These are phyloP conservation scores for Acromyrmex heyeri DNA, from an alignment of 1,140 invertebrate species.

Conservation along the genomic window DNA sequence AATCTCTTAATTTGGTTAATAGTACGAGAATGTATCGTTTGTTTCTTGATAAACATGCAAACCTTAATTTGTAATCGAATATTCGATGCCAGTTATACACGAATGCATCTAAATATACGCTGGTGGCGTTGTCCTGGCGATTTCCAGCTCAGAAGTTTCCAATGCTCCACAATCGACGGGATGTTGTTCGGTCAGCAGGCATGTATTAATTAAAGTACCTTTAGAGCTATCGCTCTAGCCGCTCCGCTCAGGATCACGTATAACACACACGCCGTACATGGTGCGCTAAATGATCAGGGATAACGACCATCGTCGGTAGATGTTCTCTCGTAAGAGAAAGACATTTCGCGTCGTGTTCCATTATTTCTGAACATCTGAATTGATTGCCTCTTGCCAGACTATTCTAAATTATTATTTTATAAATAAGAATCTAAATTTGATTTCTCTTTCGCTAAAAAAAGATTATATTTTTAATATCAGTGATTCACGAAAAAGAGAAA, in stretches of 20 bases:
- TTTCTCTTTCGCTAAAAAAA: neutral
- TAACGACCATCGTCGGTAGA: conserved; percentile 44
- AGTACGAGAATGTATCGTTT: neutral
- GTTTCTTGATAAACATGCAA: neutral
- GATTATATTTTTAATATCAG: neutral
- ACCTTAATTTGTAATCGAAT: conserved; percentile 2
- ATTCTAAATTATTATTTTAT: conserved; percentile 18
- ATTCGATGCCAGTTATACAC: neutral
- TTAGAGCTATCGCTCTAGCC: conserved; percentile 30
- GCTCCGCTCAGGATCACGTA: conserved; percentile 30
- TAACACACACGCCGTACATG: conserved; percentile 13
- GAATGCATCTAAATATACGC: neutral
- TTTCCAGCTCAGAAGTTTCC: conserved; percentile 46
- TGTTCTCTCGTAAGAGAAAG: conserved; percentile 25
- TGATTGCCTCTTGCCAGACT: neutral
- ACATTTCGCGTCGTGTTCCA: conserved; percentile 25
- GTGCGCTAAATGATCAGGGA: conserved; percentile 35
- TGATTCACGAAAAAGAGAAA: neutral
- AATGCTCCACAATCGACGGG: conserved; percentile 35
- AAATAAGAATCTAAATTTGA: neutral
- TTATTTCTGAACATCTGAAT: conserved; percentile 37
- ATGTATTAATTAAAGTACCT: conserved; percentile 57
- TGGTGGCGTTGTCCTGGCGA: neutral
- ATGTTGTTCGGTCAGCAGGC: conserved; percentile 41
- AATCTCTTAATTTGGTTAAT: neutral